A percentile compares a stretch with the other conserved stretches of the same genome.
Evolutionary conservation across 1,140 invertebrate species (phyloP).

Genomic region (Maconellicoccus hirsutus): DNA sequence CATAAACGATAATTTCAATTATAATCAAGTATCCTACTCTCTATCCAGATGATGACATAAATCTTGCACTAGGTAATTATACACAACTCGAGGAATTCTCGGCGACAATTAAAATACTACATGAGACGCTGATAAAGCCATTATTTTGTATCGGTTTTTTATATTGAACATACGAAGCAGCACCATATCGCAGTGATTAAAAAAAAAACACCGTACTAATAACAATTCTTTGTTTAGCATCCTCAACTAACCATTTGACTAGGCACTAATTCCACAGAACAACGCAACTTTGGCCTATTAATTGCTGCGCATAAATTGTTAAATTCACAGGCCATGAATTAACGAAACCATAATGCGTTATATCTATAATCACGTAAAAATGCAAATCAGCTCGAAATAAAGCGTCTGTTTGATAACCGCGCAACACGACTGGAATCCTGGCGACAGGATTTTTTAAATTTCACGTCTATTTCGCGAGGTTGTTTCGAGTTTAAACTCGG

Average conservation of each 20-base stretch:
- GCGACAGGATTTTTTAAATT: no score
- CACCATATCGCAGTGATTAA: background rate
- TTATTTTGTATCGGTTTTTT: no score
- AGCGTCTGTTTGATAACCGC: background rate
- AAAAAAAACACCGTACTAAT: background rate
- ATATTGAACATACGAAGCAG: no score
- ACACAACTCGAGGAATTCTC: no score
- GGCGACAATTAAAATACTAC: no score
- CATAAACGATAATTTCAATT: no score
- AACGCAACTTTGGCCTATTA: background rate
- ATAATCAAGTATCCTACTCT: no score
- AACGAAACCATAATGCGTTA: conserved; percentile 3
- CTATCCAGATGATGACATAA: no score
- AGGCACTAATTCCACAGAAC: background rate
- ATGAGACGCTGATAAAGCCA: no score
- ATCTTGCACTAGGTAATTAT: no score
- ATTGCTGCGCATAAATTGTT: background rate
- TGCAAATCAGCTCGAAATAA: background rate
- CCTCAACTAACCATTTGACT: background rate
- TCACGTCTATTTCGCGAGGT: no score
- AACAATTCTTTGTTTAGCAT: background rate
- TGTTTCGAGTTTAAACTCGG: no score
- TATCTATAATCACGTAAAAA: background rate
- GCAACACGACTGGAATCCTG: background rate
- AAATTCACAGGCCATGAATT: conserved; percentile 8